These are phyloP conservation scores for Hirudo medicinalis DNA, from an alignment of 1,140 invertebrate species.

Conservation along the genomic window DNA sequence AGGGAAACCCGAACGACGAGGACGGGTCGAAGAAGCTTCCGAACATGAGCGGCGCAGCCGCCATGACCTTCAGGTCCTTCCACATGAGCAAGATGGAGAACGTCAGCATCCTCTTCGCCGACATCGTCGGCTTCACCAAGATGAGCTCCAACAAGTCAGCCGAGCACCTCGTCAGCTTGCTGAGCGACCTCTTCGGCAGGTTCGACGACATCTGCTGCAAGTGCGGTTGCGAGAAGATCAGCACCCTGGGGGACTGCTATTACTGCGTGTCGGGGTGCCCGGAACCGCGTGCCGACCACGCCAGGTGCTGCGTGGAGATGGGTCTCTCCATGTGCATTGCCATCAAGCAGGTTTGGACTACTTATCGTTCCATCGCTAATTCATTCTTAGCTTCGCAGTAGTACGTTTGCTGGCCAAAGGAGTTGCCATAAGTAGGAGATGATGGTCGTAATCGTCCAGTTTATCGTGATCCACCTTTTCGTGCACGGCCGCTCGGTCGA, in stretches of 20 bases:
- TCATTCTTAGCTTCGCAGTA: too few relatives aligned
- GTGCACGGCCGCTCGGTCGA: too few relatives aligned
- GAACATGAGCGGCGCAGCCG: conserved; percentile 11
- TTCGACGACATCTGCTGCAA: conserved; percentile 74
- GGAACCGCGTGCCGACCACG: conserved; percentile 73
- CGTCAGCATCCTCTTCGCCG: conserved; percentile 82
- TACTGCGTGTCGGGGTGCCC: conserved; percentile 85
- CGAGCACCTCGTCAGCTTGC: conserved; percentile 61
- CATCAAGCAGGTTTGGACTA: conserved; percentile 52
- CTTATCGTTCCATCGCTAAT: not conserved
- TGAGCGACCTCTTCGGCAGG: conserved; percentile 88
- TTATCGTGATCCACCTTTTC: too few relatives aligned
- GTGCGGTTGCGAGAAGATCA: conserved; percentile 51
- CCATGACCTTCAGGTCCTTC: conserved; percentile 50
- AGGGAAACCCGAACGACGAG: conserved; percentile 18
- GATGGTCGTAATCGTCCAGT: too few relatives aligned
- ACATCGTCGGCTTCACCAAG: conserved; percentile 91
- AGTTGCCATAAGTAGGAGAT: too few relatives aligned
- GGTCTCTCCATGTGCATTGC: conserved; percentile 90
- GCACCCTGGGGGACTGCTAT: conserved; percentile 68
- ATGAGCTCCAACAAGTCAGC: conserved; percentile 84
- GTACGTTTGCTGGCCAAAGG: too few relatives aligned
- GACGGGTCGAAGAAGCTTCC: conserved; percentile 28
- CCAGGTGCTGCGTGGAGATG: conserved; percentile 86
- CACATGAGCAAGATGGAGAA: conserved; percentile 81